Base-by-base conservation (phyloP, 2,888 invertebrate species). In the Acleris laterana region DNA sequence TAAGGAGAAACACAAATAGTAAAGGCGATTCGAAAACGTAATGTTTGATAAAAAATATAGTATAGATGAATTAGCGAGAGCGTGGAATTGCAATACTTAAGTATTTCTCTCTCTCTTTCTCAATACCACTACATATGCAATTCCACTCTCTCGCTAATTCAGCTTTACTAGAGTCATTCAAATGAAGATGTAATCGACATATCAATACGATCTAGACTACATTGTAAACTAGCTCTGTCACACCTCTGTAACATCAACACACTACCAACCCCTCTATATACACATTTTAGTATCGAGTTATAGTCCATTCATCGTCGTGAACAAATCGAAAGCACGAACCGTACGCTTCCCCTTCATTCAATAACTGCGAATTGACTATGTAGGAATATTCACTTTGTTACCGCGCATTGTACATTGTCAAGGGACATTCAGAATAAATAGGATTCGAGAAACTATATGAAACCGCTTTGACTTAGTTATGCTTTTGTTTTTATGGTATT, bases 361-460 rank as follows among this genome's bases (percentile, higher is more conserved):
- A 80, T 82, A 78, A 80, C 73, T 73, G 70, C 74, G 68, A 71
- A 70, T 75, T 77, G 78, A 82, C 80, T 79, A 79, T 77, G 75
- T 70, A 65, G 61, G 74, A 77, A 77, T 80, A 85, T 88, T 85
- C 83, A 83, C 81, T 77, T 82, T 75, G 83, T 69, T 62, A 65
- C 64, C 61, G 53, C 60, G 60, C 50, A 65, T 65, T 68, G 72
- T 77, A 82, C 80, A 79, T 79, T 75, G 78, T 76, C 70, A 70
- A 73, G 77, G 77, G 69, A 84, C 88, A 74, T 88, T 90, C 85
- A 87, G 89, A 89, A 86, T 88, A 89, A 89, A 90, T 89, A 77
- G 83, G 79, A 83, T 85, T 80, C 77, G 44, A 65, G 65, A 61
- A 56, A 65, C 25, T 49, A 42, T 59, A 53, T 60, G 53, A 55